Conservation (phyloP, 2,113 vertebrate species). For the Microtus oregoni region DNA sequence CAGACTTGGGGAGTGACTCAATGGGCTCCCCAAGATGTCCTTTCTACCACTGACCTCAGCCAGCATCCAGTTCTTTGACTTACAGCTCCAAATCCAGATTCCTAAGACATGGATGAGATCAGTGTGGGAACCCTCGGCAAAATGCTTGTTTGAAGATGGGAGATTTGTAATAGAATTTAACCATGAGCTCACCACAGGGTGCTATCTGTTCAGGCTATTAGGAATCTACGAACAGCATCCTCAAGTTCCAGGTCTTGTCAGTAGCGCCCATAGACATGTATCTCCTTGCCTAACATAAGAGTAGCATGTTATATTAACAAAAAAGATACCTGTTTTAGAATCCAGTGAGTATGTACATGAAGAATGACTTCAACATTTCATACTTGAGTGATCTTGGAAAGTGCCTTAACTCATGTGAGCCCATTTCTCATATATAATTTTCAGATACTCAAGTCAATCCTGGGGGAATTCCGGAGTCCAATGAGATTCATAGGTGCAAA, state of each 20-base stretch:
- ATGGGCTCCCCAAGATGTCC: too few species aligned
- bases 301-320: not conserved
- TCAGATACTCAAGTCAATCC: not conserved
- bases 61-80: not conserved
- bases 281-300: not conserved
- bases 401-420: not conserved
- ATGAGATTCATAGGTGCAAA: not conserved
- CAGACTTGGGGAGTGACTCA: not conserved
- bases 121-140: not conserved
- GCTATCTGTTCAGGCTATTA: not conserved
- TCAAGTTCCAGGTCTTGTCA: not conserved
- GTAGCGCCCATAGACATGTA: too few species aligned
- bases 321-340: not conserved
- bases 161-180: not conserved
- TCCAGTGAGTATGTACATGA: not conserved
- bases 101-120: not conserved
- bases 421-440: not conserved
- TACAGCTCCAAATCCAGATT: not conserved
- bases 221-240: not conserved
- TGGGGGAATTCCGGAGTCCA: not conserved
- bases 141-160: not conserved
- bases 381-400: not conserved
- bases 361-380: not conserved
- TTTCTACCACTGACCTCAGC: not conserved
- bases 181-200: not conserved